Evolutionary conservation across 2,113 vertebrate species (phyloP), one percentile per base, ranked within the genome.

Genomic region (Rhinoptilus africanus): DNA sequence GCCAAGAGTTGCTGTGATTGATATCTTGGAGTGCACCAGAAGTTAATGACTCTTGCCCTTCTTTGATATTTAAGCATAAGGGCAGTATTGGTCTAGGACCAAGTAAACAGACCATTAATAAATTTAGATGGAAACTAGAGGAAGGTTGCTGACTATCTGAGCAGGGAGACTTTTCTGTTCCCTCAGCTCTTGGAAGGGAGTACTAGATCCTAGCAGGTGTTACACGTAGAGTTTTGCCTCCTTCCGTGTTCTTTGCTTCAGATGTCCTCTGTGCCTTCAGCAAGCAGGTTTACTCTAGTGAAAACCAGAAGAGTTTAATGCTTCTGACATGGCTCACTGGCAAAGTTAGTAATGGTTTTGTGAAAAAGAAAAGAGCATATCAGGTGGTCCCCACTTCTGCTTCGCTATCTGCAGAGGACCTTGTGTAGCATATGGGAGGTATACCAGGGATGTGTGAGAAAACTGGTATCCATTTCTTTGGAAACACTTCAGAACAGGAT

Each of bases 31-130:
- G 60, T 24, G 24, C 37, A 48, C 48, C 78, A 88, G 48, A 60
- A 68, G 74, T 72, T 89, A 67, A 64, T 75, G 48, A 57, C 39
- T 92, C 88, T 95, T 91, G 69, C 87, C 77, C 57, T 76, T 50
- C 88, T 59, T 68, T 87, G 89, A 32, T 85, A 75, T 82, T 93
- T 72, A 80, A 89, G 89, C 24, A 19, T 24, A 72, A 93, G 92
- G 94, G 53, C 77, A 79, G 30, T 18, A 34, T 50, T 95, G 87
- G 93, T 89, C 69, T 74, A 68, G 74, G 76, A 92, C 89, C 96
- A 96, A 95, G 93, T 92, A 85, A 94, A 93, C 62, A 92, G 73
- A 37, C 85, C 94, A 88, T 96, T 91, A 93, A 93, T 92, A 95
- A 97, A 83, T 79, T 53, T 23, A 85, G 74, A 82, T 96, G 85